These are phyloP conservation scores for Electrophaes corylata DNA, from an alignment of 2,888 invertebrate species.

Conservation along the genomic window DNA sequence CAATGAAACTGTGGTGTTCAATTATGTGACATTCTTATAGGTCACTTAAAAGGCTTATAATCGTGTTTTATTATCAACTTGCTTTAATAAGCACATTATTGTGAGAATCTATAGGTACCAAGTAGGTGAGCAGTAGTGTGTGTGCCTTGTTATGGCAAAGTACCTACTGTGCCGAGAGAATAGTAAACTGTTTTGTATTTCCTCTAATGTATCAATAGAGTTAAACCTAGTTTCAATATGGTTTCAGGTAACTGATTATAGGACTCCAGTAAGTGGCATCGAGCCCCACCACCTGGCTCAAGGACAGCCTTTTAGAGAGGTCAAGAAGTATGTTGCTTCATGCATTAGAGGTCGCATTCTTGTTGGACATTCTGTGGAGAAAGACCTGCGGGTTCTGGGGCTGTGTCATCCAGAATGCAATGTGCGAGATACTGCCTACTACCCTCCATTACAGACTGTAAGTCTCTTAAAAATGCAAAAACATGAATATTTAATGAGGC, in stretches of 20 bases:
- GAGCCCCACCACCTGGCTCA: slow-evolving; percentile 5
- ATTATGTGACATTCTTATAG: too few species aligned
- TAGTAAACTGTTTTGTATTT: too few species aligned
- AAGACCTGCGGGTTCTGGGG: slow-evolving; percentile 25
- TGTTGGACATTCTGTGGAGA: slow-evolving; percentile 30
- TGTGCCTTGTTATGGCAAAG: too few species aligned
- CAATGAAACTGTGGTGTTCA: too few species aligned
- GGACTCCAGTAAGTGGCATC: slow-evolving; percentile 25
- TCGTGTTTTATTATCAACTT: too few species aligned
- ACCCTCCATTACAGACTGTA: slow-evolving; percentile 27
- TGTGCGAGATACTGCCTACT: slow-evolving; percentile 22
- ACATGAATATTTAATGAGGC: too few species aligned
- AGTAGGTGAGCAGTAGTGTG: too few species aligned
- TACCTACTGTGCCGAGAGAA: too few species aligned
- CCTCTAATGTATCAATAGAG: background rate
- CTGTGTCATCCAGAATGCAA: slow-evolving; percentile 29
- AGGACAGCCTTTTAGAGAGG: slow-evolving; percentile 1
- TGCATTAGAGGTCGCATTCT: slow-evolving; percentile 19
- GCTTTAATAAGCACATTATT: too few species aligned
- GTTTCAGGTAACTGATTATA: slow-evolving; percentile 30
- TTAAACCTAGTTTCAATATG: background rate
- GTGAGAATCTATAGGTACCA: too few species aligned
- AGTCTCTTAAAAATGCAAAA: background rate
- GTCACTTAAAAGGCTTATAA: too few species aligned
- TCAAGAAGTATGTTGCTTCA: slow-evolving; percentile 14